Conservation (phyloP, 2,113 vertebrate species). For the Passer montanus region DNA sequence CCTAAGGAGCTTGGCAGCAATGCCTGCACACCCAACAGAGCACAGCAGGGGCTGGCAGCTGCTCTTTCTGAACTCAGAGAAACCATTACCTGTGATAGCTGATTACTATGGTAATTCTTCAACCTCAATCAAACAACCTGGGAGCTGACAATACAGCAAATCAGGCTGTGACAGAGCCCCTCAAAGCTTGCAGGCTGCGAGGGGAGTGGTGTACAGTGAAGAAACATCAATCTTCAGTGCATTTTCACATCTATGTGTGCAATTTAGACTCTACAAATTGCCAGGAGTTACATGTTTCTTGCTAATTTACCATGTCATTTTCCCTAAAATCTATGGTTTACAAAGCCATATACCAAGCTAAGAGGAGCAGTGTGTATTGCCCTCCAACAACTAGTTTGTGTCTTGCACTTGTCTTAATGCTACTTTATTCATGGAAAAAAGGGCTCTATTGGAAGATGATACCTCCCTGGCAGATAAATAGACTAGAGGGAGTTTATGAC, state of each 20-base stretch:
- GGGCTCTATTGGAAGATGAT: not conserved
- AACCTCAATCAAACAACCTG: not conserved
- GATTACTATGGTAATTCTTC: not conserved
- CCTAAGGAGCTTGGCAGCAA: not conserved
- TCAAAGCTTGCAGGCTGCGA: fast-evolving
- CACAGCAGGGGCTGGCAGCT: not conserved
- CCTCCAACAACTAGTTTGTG: not conserved
- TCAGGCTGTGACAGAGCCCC: not conserved
- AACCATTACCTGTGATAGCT: not conserved
- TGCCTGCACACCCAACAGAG: not conserved
- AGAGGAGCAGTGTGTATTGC: not conserved
- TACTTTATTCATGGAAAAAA: not conserved
- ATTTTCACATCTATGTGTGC: fast-evolving
- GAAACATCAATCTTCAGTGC: not conserved
- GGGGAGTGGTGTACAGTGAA: not conserved
- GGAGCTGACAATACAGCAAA: not conserved
- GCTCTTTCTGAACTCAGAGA: not conserved
- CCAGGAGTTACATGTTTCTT: not conserved
- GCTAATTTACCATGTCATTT: not conserved
- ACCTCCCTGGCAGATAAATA: not conserved
- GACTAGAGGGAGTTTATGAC: not conserved
- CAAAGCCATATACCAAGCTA: not conserved
- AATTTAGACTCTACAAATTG: not conserved
- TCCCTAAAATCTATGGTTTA: not conserved
- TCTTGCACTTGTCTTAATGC: not conserved